A percentile compares a stretch with the other conserved stretches of the same genome.
phyloP scores from a whole-genome alignment of 1,140 invertebrate species.

The Ericerus pela region DNA sequence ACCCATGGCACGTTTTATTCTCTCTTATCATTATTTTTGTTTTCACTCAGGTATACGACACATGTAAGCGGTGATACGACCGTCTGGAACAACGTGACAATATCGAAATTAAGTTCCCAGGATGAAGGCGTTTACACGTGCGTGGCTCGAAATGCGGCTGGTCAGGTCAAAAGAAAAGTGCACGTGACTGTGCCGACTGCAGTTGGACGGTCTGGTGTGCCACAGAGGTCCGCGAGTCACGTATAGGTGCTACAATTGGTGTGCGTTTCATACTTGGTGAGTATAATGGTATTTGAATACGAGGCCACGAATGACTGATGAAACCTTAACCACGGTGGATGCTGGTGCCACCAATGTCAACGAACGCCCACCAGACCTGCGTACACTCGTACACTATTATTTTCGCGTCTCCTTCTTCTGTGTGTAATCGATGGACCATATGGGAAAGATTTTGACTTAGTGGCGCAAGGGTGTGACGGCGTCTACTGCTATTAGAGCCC shows the following conservation, averaged over 20 bases:
- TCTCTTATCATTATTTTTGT: background rate
- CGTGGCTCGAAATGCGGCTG: constrained; percentile 67
- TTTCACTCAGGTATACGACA: constrained; percentile 24
- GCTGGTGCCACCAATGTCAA: no score
- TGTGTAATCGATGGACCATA: no score
- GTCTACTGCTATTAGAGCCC: no score
- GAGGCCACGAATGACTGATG: no score
- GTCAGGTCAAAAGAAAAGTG: constrained; percentile 57
- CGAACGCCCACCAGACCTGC: no score
- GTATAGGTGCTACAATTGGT: background rate
- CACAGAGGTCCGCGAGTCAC: constrained; percentile 14
- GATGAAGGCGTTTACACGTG: constrained; percentile 81
- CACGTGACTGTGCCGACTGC: constrained; percentile 42
- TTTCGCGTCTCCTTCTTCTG: no score
- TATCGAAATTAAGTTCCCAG: constrained; percentile 46
- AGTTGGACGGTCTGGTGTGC: background rate
- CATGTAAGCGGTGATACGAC: constrained; percentile 34
- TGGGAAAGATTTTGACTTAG: no score
- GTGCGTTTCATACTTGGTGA: background rate
- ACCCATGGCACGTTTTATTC: no score
- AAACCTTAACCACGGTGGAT: no score
- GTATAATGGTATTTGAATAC: no score
- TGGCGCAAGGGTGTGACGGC: no score
- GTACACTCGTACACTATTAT: no score
- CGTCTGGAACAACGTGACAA: constrained; percentile 58